Evolutionary conservation across 2,797 vertebrate species (phyloP).

Genomic region (Atherinosoma microstoma): DNA sequence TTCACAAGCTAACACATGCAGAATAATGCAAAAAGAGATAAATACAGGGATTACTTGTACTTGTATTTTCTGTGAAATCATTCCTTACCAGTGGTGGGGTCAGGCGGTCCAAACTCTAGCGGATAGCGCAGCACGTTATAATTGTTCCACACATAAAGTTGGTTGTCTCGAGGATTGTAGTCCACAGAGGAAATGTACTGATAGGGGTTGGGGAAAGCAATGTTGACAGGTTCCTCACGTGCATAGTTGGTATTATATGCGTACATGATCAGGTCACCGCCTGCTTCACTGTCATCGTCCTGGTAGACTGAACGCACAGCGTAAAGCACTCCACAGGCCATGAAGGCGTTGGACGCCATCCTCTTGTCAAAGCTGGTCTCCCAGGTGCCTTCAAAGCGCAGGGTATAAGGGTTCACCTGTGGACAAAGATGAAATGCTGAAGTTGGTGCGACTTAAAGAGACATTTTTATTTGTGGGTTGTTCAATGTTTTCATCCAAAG

Average conservation of each 20-base stretch:
- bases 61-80: neutral
- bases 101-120: constrained; percentile 90
- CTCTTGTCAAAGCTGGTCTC: constrained; percentile 94
- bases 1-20: neutral
- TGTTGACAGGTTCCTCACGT: constrained; percentile 85
- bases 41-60: neutral
- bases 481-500: neutral
- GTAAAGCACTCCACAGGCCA: constrained; percentile 95
- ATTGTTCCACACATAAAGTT: constrained; percentile 98
- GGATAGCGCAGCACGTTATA: constrained; percentile 92
- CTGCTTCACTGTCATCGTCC: constrained; percentile 93
- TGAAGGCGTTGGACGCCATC: constrained; percentile 94
- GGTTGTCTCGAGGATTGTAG: constrained; percentile 96
- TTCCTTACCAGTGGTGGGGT: constrained; percentile 88
- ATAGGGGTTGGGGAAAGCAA: constrained; percentile 95
- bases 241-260: constrained; percentile 92
- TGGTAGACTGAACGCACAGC: constrained; percentile 93
- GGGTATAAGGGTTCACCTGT: constrained; percentile 93
- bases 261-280: constrained; percentile 90
- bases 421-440: constrained; percentile 3
- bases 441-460: neutral
- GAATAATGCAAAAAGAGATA: neutral
- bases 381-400: constrained; percentile 96
- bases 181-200: constrained; percentile 94
- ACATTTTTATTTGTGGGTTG: neutral